phyloP scores from a whole-genome alignment of 2,113 vertebrate species.

The Anhinga anhinga region DNA sequence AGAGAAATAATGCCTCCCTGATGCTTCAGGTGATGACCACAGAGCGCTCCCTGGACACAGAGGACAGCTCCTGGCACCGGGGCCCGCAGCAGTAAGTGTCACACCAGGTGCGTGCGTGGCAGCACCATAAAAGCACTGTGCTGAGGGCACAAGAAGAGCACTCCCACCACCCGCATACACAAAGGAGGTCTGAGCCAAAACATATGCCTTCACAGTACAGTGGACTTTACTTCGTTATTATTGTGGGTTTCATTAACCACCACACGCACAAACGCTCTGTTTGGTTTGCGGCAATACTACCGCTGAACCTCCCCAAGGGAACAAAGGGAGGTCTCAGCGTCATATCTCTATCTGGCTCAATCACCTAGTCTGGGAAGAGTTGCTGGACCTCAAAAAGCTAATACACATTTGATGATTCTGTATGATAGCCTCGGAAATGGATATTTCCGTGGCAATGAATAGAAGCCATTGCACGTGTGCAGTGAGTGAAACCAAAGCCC shows the following conservation, averaged over 20 bases:
- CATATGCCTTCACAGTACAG: neutral
- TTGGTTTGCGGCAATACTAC: neutral
- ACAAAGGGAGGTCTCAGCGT: neutral
- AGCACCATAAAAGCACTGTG: neutral
- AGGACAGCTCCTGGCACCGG: neutral
- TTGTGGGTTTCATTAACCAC: neutral
- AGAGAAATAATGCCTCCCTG: neutral
- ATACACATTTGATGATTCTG: neutral
- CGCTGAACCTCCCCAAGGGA: neutral
- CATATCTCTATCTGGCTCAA: neutral
- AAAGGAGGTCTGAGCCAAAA: neutral
- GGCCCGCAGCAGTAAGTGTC: neutral
- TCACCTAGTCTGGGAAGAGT: neutral
- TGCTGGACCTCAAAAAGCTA: neutral
- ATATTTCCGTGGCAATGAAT: neutral
- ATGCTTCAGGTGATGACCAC: neutral
- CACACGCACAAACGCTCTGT: fast-evolving
- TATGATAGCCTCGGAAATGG: neutral
- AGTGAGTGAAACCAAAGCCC: neutral
- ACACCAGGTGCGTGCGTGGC: neutral
- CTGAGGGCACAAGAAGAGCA: neutral
- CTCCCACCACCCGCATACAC: fast-evolving
- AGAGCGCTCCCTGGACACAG: fast-evolving
- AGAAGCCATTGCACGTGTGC: neutral
- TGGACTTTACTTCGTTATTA: fast-evolving